Percentiles rank a stretch among this genome's conserved stretches.
Evolutionary conservation across 2,888 invertebrate genomes (phyloP).

Genomic region (Cactoblastis cactorum): DNA sequence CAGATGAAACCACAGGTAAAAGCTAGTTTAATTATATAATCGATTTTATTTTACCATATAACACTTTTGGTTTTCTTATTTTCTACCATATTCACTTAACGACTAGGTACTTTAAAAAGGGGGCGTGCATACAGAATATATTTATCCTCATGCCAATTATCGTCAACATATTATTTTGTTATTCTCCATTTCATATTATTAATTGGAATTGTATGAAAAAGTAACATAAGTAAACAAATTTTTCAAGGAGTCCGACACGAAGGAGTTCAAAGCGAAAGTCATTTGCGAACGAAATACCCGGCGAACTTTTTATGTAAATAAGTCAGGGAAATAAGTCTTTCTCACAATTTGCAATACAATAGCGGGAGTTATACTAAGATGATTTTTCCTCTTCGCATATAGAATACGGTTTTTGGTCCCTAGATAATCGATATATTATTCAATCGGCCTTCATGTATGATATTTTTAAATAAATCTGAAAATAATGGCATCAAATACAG

Average conservation of each 20-base stretch:
- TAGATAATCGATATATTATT: slow-evolving; percentile 72
- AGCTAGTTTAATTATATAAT: too few relatives aligned
- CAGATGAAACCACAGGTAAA: too few relatives aligned
- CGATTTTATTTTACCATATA: too few relatives aligned
- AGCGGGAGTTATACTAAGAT: slow-evolving; percentile 62
- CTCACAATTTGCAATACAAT: slow-evolving; percentile 77
- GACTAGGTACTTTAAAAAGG: too few relatives aligned
- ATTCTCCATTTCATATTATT: not conserved
- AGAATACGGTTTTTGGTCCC: slow-evolving; percentile 65
- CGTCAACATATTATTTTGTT: not conserved
- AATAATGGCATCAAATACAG: not conserved
- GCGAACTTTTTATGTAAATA: slow-evolving; percentile 72
- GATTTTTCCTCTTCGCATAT: slow-evolving; percentile 74
- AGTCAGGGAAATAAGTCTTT: slow-evolving; percentile 62
- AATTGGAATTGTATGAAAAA: not conserved
- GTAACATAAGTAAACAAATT: slow-evolving; percentile 1
- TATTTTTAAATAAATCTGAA: slow-evolving; percentile 33
- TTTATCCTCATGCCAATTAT: not conserved
- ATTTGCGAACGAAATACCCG: slow-evolving; percentile 63
- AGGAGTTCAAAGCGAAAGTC: slow-evolving; percentile 60
- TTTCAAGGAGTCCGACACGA: slow-evolving; percentile 31
- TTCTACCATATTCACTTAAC: too few relatives aligned
- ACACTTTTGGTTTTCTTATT: too few relatives aligned
- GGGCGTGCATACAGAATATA: not conserved
- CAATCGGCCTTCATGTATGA: slow-evolving; percentile 69